Conservation (phyloP, 2,113 vertebrate species). For the Otolemur garnettii region DNA sequence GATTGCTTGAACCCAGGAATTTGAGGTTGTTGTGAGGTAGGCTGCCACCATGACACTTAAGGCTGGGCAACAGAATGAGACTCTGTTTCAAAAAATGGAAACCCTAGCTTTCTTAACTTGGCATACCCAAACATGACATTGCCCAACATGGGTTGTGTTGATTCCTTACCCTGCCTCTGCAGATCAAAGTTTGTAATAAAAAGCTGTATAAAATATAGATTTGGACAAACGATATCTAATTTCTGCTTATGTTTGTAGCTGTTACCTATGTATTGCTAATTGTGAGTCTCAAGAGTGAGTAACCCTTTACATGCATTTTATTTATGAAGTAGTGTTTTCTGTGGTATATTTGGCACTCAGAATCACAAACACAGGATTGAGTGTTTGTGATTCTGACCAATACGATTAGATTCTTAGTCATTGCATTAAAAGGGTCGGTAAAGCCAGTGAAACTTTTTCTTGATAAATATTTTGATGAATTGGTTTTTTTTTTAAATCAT, state of each 20-base stretch:
- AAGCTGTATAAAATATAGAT: background rate
- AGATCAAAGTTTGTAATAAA: conserved; percentile 10
- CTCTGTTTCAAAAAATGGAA: too few relatives aligned
- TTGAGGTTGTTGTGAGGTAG: too few relatives aligned
- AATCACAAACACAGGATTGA: background rate
- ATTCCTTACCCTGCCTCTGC: background rate
- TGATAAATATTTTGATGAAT: background rate
- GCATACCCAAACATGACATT: background rate
- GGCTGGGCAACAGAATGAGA: too few relatives aligned
- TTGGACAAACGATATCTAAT: background rate
- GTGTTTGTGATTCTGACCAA: background rate
- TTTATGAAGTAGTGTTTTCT: conserved; percentile 12
- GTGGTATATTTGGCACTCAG: background rate
- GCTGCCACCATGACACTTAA: too few relatives aligned
- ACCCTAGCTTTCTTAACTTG: background rate
- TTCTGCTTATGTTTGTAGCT: conserved; percentile 11
- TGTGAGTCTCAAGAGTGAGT: background rate
- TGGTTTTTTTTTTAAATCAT: background rate
- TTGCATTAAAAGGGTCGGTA: background rate
- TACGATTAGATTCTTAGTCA: background rate
- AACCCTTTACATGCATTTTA: background rate
- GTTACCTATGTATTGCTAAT: background rate
- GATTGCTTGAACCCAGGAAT: too few relatives aligned
- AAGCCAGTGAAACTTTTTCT: conserved; percentile 22
- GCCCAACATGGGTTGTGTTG: background rate